Percentiles rank a stretch among this genome's conserved stretches.
Evolutionary conservation across 2,113 vertebrate genomes (phyloP).

Genomic region (Zosterops hypoxanthus): DNA sequence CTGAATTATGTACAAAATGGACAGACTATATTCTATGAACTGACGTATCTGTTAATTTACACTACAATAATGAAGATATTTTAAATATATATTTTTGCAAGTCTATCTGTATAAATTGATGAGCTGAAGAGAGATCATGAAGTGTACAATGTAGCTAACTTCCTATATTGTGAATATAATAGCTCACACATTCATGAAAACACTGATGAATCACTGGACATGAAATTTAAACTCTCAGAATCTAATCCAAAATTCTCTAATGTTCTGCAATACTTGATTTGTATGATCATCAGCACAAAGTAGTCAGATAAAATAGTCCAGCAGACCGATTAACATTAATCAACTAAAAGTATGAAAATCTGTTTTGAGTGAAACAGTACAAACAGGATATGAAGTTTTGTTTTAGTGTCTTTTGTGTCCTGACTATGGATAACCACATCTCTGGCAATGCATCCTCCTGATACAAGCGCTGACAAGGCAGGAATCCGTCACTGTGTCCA

Average conservation of each 20-base stretch:
- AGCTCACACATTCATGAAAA: not conserved
- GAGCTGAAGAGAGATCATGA: not conserved
- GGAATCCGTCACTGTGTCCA: not conserved
- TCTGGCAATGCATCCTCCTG: not conserved
- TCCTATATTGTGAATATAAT: not conserved
- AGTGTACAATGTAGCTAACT: not conserved
- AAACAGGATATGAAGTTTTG: not conserved
- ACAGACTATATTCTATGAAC: not conserved
- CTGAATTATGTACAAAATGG: not conserved
- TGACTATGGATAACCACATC: not conserved
- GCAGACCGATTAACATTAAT: not conserved
- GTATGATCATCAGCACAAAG: not conserved
- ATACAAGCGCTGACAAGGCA: conserved; percentile 25
- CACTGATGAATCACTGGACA: not conserved
- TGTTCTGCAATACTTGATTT: not conserved
- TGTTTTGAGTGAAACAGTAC: not conserved
- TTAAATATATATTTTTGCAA: not conserved
- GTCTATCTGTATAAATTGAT: not conserved
- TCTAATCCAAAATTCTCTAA: not conserved
- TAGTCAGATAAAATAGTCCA: not conserved
- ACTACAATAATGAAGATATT: not conserved
- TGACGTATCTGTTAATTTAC: not conserved
- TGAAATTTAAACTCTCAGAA: not conserved
- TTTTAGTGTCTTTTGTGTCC: not conserved
- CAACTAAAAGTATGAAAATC: not conserved